Evolutionary conservation across 92 coral and sea anemone genomes (phyloP).

Genomic region (Montipora capitata): DNA sequence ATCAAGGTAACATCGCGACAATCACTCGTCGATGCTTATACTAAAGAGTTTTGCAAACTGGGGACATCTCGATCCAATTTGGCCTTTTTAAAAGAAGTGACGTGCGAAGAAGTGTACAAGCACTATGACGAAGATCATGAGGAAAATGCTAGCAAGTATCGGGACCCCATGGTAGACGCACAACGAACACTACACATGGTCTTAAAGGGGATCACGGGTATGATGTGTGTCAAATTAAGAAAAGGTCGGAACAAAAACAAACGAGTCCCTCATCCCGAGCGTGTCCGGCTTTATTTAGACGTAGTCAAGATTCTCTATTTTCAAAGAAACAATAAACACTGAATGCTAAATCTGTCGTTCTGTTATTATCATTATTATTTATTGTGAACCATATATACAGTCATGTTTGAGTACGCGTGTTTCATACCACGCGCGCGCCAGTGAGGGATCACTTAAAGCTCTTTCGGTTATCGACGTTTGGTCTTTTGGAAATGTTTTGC

Average conservation of each 20-base stretch:
- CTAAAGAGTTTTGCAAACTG: neutral
- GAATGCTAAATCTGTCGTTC: neutral
- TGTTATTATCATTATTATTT: no score
- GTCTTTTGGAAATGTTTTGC: neutral
- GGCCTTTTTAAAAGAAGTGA: neutral
- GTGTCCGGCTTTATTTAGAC: neutral
- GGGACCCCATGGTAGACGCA: neutral
- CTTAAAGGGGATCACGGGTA: neutral
- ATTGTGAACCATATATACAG: neutral
- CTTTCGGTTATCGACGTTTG: neutral
- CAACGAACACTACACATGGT: slow-evolving; percentile 8
- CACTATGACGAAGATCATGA: slow-evolving; percentile 33
- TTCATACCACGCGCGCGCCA: neutral
- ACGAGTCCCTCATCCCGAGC: neutral
- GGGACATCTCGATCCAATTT: neutral
- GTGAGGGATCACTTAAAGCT: neutral
- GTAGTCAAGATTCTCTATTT: neutral
- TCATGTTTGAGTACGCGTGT: neutral
- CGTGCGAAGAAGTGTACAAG: neutral
- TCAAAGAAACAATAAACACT: neutral
- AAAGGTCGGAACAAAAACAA: slow-evolving; percentile 9
- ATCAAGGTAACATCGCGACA: neutral
- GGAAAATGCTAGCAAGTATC: slow-evolving; percentile 1
- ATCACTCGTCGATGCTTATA: neutral
- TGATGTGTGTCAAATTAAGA: neutral